Percentiles rank a stretch among this genome's conserved stretches.
Conservation (phyloP, 2,888 invertebrate species). For the Sarcophaga variegata region DNA sequence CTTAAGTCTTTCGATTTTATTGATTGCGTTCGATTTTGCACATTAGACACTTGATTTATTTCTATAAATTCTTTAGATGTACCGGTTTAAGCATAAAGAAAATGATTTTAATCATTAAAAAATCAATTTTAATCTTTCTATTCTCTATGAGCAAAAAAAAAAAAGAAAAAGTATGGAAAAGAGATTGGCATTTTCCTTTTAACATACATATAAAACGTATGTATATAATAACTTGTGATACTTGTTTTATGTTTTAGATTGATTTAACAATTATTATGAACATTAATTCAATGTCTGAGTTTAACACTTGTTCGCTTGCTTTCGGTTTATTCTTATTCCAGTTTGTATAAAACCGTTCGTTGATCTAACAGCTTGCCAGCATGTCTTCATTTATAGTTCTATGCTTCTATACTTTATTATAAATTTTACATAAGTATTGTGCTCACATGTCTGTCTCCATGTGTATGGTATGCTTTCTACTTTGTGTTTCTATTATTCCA, state of each 20-base stretch:
- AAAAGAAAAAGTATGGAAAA: neutral
- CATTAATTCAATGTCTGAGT: neutral
- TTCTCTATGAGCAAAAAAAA: neutral
- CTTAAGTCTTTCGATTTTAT: neutral
- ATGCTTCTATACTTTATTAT: neutral
- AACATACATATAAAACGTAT: too few relatives aligned
- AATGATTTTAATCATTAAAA: neutral
- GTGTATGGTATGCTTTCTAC: neutral
- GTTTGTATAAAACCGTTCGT: constrained; percentile 66
- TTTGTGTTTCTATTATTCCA: neutral
- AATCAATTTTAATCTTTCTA: neutral
- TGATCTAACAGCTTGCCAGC: constrained; percentile 38
- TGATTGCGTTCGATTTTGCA: neutral
- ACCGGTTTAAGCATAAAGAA: neutral
- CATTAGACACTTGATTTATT: neutral
- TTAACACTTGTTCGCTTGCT: neutral
- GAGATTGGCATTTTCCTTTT: too few relatives aligned
- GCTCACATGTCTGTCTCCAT: neutral
- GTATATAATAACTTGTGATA: neutral
- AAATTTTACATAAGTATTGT: neutral
- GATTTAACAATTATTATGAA: neutral
- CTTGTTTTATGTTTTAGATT: neutral
- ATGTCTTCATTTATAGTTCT: constrained; percentile 20
- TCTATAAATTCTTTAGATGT: neutral
- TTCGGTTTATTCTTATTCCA: constrained; percentile 32